phyloP scores from a whole-genome alignment of 2,113 vertebrate species.

The Caranx ignobilis region DNA sequence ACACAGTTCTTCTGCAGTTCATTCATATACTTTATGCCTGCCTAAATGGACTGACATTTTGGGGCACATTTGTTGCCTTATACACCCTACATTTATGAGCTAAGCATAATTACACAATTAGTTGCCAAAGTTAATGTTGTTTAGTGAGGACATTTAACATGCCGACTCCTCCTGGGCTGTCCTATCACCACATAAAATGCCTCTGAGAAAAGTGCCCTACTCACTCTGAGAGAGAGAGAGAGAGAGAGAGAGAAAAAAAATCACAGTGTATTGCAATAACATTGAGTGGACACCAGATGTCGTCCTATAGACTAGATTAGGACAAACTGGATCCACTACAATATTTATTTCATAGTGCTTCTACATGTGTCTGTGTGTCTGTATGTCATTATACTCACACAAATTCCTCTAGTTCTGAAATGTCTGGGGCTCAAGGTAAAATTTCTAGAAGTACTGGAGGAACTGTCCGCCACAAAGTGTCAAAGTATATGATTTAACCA shows the following conservation, averaged over 20 bases:
- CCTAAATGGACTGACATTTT: conserved; percentile 48
- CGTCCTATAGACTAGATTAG: conserved; percentile 3
- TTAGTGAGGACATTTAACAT: conserved; percentile 46
- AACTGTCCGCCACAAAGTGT: no score
- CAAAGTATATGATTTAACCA: no score
- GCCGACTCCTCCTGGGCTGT: conserved; percentile 35
- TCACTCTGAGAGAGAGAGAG: neutral
- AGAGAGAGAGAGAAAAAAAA: neutral
- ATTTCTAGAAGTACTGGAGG: no score
- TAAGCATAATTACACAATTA: conserved; percentile 23
- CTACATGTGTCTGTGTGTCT: neutral
- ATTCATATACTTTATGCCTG: conserved; percentile 26
- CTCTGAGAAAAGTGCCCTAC: neutral
- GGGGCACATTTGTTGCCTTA: conserved; percentile 29
- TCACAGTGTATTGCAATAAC: conserved; percentile 12
- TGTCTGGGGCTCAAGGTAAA: no score
- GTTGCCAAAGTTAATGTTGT: conserved; percentile 42
- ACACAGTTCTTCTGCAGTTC: conserved; percentile 15
- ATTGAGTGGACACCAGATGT: conserved; percentile 58
- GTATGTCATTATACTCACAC: no score
- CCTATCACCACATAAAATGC: neutral
- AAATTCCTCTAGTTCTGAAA: no score
- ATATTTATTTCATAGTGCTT: neutral
- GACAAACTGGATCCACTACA: neutral
- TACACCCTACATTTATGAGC: conserved; percentile 14